Evolutionary conservation across 2,113 vertebrate species (phyloP).

Genomic region (Atherinomorus stipes): DNA sequence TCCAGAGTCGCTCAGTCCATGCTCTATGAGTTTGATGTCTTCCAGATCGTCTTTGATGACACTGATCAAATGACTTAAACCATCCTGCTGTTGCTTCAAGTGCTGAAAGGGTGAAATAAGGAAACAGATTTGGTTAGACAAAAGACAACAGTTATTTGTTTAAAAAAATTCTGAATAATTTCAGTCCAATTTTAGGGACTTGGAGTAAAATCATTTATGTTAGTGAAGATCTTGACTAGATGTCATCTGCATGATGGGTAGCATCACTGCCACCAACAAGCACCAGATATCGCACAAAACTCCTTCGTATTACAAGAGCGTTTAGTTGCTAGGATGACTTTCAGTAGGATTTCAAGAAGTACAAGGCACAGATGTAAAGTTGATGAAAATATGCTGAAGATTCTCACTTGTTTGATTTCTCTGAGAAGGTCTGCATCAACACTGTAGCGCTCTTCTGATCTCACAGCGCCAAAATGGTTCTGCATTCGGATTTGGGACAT

Average conservation of each 20-base stretch:
- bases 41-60: slow-evolving; percentile 98
- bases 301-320: too few relatives aligned
- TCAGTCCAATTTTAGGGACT: too few relatives aligned
- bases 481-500: slow-evolving; percentile 99
- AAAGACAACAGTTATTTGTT: not conserved
- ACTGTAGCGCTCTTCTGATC: slow-evolving; percentile 93
- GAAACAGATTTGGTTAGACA: not conserved
- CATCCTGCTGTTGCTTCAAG: slow-evolving; percentile 97
- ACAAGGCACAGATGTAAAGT: not conserved
- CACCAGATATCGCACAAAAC: too few relatives aligned
- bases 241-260: not conserved
- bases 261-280: too few relatives aligned
- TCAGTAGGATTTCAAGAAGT: not conserved
- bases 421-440: slow-evolving; percentile 92
- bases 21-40: slow-evolving; percentile 95
- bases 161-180: too few relatives aligned
- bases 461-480: slow-evolving; percentile 95
- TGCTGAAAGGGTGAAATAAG: slow-evolving; percentile 82
- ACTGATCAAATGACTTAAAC: slow-evolving; percentile 93
- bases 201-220: too few relatives aligned
- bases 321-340: not conserved
- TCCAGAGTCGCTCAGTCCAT: slow-evolving; percentile 90
- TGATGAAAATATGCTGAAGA: not conserved
- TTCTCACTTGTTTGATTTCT: slow-evolving; percentile 94
- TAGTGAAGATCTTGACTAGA: not conserved